Evolutionary conservation across 2,888 invertebrate species (phyloP).

Genomic region (Perizoma flavofasciatum): DNA sequence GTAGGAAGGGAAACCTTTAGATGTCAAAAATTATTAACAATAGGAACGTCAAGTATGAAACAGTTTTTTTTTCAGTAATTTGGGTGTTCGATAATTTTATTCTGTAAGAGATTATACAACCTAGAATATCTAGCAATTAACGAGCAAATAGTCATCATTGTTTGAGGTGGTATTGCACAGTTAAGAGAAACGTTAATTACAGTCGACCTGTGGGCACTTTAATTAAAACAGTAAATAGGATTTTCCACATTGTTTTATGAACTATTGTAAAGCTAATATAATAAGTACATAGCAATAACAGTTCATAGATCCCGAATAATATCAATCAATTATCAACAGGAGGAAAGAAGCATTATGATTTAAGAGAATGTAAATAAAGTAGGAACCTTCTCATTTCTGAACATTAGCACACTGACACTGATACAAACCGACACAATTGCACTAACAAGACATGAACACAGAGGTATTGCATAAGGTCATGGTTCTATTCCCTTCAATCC

Average conservation of each 20-base stretch:
- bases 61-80: no score
- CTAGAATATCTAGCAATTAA: slow-evolving; percentile 38
- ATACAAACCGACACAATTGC: slow-evolving; percentile 56
- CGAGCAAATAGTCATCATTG: slow-evolving; percentile 44
- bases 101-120: no score
- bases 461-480: slow-evolving; percentile 53
- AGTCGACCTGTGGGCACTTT: slow-evolving; percentile 29
- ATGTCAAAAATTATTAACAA: slow-evolving; percentile 23
- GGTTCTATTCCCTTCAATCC: slow-evolving; percentile 54
- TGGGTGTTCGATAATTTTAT: no score
- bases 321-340: no score
- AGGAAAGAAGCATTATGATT: background rate
- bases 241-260: slow-evolving; percentile 24
- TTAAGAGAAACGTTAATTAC: slow-evolving; percentile 41
- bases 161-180: slow-evolving; percentile 46
- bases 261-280: slow-evolving; percentile 22
- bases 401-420: slow-evolving; percentile 37
- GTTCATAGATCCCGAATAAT: background rate
- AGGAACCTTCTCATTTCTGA: slow-evolving; percentile 13
- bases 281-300: slow-evolving; percentile 1
- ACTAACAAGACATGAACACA: slow-evolving; percentile 64
- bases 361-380: background rate
- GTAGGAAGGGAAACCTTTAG: slow-evolving; percentile 17
- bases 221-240: slow-evolving; percentile 38
- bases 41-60: no score